Base-by-base conservation (phyloP, 2,888 invertebrate species). In the Stictocephala bisonia region DNA sequence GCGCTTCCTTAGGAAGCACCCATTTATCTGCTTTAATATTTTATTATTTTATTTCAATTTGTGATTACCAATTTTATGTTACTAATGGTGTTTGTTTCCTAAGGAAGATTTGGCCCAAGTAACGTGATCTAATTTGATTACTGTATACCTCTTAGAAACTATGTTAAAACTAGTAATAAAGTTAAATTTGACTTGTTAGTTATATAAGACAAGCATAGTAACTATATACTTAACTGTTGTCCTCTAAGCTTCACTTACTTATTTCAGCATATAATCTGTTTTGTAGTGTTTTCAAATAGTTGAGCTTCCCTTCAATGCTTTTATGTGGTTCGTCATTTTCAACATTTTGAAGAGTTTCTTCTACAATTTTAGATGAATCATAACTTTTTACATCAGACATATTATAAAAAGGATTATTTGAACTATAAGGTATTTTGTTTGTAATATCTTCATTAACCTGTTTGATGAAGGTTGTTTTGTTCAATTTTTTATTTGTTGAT, bases 221-320 rank as follows among this genome's bases (percentile, higher is more conserved):
- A 6, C 35, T 11, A 35, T 11, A 35, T 11, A 6, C n/a, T n/a
- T n/a, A n/a, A n/a, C n/a, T n/a, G n/a, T n/a, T n/a, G n/a, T 35
- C 7, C 35, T 9, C 7, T 35, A 9, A 35, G 35, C 11, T 22
- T 50, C 74, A 83, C 86, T 86, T 85, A 93, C 93, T 89, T 78
- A 93, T 91, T 80, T 89, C 88, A 24, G 83, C 82, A 76, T 92
- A 83, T 22, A 93, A 84, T 71, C 86, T 85, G 76, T 89, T 87
- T 75, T 88, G 87, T 71, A 91, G 85, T 18, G 85, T 82, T 77
- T 86, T 86, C 70, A 91, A 84, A 80, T 90, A 88, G 51, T 83
- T 82, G 11, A 90, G 83, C 83, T 91, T 91, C 66, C n/a, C 27
- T 64, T 22, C 44, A 3, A 44, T 27, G 27, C 15, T 26, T 44